A percentile compares a stretch with the other conserved stretches of the same genome.
Conservation (phyloP, 2,797 vertebrate species). For the Pseudochromis fuscus region DNA sequence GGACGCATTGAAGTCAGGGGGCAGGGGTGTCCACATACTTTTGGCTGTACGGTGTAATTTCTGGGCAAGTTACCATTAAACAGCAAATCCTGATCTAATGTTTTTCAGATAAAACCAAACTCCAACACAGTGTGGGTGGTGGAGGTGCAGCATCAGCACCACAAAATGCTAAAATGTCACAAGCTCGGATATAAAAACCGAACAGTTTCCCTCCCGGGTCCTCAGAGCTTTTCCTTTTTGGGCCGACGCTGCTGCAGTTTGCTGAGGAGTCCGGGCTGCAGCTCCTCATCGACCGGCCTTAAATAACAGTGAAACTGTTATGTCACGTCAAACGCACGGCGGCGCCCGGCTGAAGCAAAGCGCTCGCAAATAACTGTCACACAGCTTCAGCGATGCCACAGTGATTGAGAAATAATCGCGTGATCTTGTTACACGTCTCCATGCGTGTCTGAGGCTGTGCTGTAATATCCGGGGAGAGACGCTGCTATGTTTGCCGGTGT, state of each 20-base stretch:
- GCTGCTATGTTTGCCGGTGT: not conserved
- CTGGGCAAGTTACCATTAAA: not conserved
- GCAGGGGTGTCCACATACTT: not conserved
- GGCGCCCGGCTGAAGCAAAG: slow-evolving; percentile 31
- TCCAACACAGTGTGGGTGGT: not conserved
- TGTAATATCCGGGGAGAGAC: slow-evolving; percentile 51
- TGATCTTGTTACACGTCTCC: slow-evolving; percentile 33
- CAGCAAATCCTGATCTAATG: not conserved
- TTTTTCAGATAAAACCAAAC: not conserved
- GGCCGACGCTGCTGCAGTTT: slow-evolving; percentile 16
- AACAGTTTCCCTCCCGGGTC: slow-evolving; percentile 4
- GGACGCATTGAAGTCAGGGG: not conserved
- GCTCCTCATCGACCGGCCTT: slow-evolving; percentile 27
- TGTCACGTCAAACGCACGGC: slow-evolving; percentile 3
- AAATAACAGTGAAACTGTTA: slow-evolving; percentile 44
- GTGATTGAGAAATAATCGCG: slow-evolving; percentile 33
- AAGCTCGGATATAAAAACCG: not conserved
- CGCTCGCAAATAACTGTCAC: slow-evolving; percentile 45
- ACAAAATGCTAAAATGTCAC: slow-evolving; percentile 6
- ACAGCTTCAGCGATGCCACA: slow-evolving; percentile 1
- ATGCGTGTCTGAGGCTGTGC: slow-evolving; percentile 9
- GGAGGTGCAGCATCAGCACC: slow-evolving; percentile 5
- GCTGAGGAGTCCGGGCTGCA: not conserved
- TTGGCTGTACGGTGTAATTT: not conserved
- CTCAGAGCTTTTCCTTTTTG: slow-evolving; percentile 11